A percentile compares a stretch with the other conserved stretches of the same genome.
phyloP scores from a whole-genome alignment of 2,797 vertebrate genomes.

The Microcaecilia unicolor region DNA sequence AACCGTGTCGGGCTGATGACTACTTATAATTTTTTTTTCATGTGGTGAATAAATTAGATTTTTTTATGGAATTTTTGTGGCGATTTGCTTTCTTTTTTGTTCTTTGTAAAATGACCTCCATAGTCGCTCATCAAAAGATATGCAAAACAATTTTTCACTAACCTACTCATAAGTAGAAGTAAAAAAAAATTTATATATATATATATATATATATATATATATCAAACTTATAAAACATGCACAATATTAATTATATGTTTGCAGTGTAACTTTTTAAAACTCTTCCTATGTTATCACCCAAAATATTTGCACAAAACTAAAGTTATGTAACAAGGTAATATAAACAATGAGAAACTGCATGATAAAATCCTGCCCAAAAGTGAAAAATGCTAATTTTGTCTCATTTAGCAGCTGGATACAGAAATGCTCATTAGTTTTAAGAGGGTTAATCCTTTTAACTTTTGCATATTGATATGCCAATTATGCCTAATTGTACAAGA shows the following conservation, averaged over 20 bases:
- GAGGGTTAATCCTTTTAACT: constrained; percentile 98
- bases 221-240: too few species aligned
- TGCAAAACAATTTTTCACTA: constrained; percentile 52
- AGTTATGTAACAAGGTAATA: constrained; percentile 80
- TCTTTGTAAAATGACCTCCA: too few species aligned
- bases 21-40: too few species aligned
- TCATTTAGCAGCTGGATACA: constrained; percentile 89
- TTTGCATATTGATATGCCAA: constrained; percentile 98
- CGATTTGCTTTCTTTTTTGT: too few species aligned
- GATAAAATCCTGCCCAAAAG: constrained; percentile 81
- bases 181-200: too few species aligned
- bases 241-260: constrained; percentile 41
- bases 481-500: constrained; percentile 90
- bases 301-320: constrained; percentile 53
- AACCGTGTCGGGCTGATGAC: too few species aligned
- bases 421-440: constrained; percentile 94
- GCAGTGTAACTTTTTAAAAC: constrained; percentile 57
- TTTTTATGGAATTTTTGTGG: too few species aligned
- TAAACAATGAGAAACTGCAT: constrained; percentile 77
- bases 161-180: constrained; percentile 39
- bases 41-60: too few species aligned
- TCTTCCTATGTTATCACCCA: constrained; percentile 45
- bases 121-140: constrained; percentile 53
- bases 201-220: too few species aligned
- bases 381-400: constrained; percentile 92